Evolutionary conservation across 2,888 invertebrate species (phyloP).

Genomic region (Deilephila porcellus): DNA sequence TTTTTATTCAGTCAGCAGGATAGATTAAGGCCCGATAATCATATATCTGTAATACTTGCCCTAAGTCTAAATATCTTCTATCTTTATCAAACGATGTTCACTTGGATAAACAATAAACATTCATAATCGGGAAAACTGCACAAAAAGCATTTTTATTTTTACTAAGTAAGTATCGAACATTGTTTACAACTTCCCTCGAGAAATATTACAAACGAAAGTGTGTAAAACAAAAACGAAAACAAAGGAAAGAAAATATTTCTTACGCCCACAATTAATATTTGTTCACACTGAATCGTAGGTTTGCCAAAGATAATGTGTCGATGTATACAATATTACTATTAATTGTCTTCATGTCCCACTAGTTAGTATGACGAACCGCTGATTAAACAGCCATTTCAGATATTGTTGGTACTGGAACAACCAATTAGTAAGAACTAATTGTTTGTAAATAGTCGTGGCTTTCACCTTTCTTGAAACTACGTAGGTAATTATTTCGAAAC

Average conservation of each 20-base stretch:
- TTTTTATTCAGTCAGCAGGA: no score
- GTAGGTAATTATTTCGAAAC: not conserved
- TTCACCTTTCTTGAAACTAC: not conserved
- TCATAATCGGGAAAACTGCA: no score
- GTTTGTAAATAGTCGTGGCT: not conserved
- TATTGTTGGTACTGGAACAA: not conserved
- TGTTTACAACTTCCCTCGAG: no score
- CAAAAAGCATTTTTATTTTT: no score
- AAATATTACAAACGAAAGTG: no score
- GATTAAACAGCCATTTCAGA: not conserved
- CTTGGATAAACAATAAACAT: no score
- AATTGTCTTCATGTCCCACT: not conserved
- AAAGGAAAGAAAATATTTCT: not conserved
- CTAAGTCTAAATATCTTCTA: no score
- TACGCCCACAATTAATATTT: no score
- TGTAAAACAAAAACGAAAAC: not conserved
- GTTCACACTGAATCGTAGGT: not conserved
- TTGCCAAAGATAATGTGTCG: not conserved
- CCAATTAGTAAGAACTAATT: slow-evolving; percentile 1
- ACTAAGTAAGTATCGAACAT: no score
- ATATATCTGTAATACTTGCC: no score
- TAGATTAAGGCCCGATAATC: no score
- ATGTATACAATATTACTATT: not conserved
- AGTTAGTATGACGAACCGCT: not conserved
- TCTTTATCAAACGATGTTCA: no score